These are phyloP conservation scores for Callipepla squamata DNA, from an alignment of 2,113 vertebrate genomes.

Conservation along the genomic window DNA sequence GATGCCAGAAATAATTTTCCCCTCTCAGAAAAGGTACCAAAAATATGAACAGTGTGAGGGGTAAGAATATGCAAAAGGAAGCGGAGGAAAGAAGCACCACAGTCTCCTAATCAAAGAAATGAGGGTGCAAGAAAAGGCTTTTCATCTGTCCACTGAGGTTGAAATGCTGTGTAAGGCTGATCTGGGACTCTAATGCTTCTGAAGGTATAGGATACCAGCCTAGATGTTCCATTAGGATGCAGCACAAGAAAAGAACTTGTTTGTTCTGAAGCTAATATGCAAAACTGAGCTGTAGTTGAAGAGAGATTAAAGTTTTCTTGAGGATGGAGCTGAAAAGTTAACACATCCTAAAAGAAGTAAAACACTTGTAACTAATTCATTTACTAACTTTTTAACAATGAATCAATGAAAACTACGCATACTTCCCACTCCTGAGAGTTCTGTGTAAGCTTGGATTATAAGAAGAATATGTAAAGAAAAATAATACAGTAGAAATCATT, in stretches of 20 bases:
- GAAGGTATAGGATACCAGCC: fast-evolving
- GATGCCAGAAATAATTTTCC: background rate
- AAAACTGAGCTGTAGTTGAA: background rate
- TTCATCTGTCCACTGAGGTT: fast-evolving
- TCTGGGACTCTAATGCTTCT: background rate
- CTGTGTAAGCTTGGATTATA: background rate
- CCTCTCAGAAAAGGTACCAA: background rate
- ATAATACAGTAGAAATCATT: background rate
- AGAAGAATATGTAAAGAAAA: background rate
- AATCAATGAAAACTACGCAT: background rate
- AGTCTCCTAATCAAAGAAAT: background rate
- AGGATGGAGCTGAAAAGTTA: background rate
- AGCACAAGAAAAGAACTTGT: background rate
- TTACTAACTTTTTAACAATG: background rate
- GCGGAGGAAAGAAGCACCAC: background rate
- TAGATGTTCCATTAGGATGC: background rate
- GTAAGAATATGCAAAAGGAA: background rate
- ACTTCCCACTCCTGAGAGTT: background rate
- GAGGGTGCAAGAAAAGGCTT: background rate
- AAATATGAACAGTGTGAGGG: background rate
- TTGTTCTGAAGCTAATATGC: background rate
- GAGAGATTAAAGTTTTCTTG: background rate
- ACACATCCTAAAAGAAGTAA: background rate
- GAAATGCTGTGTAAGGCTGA: background rate
- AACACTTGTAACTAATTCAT: background rate